Conservation (phyloP, 2,888 invertebrate species). For the Agrilus mali region DNA sequence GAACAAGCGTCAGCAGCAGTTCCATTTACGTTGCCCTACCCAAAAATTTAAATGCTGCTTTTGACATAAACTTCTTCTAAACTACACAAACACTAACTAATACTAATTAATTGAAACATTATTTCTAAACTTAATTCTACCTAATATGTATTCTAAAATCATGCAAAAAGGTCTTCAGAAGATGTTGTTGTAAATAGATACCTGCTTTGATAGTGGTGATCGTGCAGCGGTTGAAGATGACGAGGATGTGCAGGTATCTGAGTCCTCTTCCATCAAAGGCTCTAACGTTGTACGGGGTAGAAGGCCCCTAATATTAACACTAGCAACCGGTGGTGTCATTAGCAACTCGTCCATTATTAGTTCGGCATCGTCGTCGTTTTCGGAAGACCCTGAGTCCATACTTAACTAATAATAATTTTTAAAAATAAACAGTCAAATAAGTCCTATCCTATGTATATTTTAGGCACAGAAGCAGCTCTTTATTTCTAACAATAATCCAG, state of each 20-base stretch:
- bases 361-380: slow-evolving; percentile 64
- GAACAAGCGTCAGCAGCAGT: slow-evolving; percentile 42
- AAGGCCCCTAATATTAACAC: slow-evolving; percentile 55
- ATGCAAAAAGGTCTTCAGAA: neutral
- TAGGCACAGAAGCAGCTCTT: neutral
- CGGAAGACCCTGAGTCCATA: slow-evolving; percentile 40
- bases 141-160: too few species aligned
- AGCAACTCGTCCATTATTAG: slow-evolving; percentile 71
- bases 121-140: too few species aligned
- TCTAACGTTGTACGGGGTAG: slow-evolving; percentile 65
- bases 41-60: slow-evolving; percentile 24
- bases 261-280: slow-evolving; percentile 73
- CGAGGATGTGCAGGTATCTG: slow-evolving; percentile 49
- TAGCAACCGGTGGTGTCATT: slow-evolving; percentile 66
- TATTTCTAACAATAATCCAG: neutral
- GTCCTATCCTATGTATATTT: neutral
- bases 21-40: slow-evolving; percentile 39
- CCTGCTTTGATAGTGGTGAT: slow-evolving; percentile 32
- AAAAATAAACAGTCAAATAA: slow-evolving; percentile 1
- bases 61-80: too few species aligned
- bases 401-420: slow-evolving; percentile 20
- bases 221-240: slow-evolving; percentile 26
- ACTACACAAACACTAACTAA: too few species aligned
- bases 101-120: too few species aligned
- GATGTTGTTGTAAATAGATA: slow-evolving; percentile 21